Evolutionary conservation across 2,888 invertebrate genomes (phyloP), one percentile per base, ranked within the genome.

Genomic region (Leptothorax acervorum): DNA sequence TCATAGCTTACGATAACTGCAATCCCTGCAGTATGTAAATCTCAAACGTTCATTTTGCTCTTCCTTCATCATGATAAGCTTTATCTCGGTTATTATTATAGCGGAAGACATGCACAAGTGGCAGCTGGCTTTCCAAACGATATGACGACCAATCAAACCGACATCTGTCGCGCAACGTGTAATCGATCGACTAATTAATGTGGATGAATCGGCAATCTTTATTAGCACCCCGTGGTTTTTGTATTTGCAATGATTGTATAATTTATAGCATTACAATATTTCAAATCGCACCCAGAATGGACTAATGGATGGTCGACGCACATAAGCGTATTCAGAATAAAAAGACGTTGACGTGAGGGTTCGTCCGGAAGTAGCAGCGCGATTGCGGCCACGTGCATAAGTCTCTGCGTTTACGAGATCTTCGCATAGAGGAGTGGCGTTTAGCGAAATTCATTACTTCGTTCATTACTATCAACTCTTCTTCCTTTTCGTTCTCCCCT

Each of bases 401-500:
- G 86, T 87, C 87, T 71, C 70, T 60, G 66, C 86, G 85, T 90
- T 90, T 91, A 91, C 87, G 91, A 90, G 90, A 86, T 86, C 86
- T 89, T 83, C 87, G 87, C 88, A 89, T 88, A 87, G 88, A 87
- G 87, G 89, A 89, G 85, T 86, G 86, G 88, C 90, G 89, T 90
- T 92, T 91, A 90, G 88, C 86, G 85, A 91, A 92, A 92, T 92
- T 91, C 92, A 92, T 92, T 92, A 91, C 88, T 85, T 85, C 87
- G 82, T 90, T 92, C 92, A 89, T 92, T 92, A 92, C 88, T 87
- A 88, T 87, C 86, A 66, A 42, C 55, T 74, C 73, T 84, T 74
- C 78, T 71, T 39, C 60, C 60, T 84, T 75, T 57, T 63, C 31
- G 15, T 15, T 63, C 35, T 62, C n/a, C 60, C 53, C 57, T 73